A percentile compares a stretch with the other conserved stretches of the same genome.
Evolutionary conservation across 92 coral and sea anemone species (phyloP).

Genomic region (Porites rus): DNA sequence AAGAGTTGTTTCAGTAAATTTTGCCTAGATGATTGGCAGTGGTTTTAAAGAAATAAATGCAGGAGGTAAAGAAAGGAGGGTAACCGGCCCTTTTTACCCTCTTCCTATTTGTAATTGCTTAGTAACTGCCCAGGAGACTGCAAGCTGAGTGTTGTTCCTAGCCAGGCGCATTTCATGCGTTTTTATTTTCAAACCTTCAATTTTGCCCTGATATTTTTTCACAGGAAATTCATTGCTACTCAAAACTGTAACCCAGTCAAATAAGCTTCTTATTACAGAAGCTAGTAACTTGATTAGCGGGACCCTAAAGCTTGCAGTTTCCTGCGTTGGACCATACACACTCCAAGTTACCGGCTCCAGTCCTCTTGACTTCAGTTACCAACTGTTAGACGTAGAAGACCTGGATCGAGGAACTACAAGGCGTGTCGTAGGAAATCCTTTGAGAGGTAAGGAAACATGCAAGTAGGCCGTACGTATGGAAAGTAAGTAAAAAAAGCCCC

Average conservation of each 20-base stretch:
- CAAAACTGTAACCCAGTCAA: background rate
- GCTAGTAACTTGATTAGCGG: slow-evolving; percentile 25
- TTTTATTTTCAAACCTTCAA: too few species aligned
- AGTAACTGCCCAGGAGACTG: too few species aligned
- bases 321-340: slow-evolving; percentile 46
- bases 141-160: too few species aligned
- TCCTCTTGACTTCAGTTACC: slow-evolving; percentile 58
- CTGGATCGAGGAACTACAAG: slow-evolving; percentile 20
- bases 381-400: slow-evolving; percentile 48
- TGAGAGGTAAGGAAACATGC: slow-evolving; percentile 49
- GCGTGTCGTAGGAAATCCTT: slow-evolving; percentile 68
- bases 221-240: slow-evolving; percentile 3
- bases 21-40: too few species aligned
- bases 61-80: too few species aligned
- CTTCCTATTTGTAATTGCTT: too few species aligned
- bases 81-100: too few species aligned
- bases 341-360: slow-evolving; percentile 62
- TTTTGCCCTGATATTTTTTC: background rate
- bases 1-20: too few species aligned
- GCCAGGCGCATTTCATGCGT: too few species aligned
- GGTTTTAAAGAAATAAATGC: too few species aligned
- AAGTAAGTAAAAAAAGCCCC: too few species aligned
- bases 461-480: too few species aligned
- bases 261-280: slow-evolving; percentile 8
- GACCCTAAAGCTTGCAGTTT: slow-evolving; percentile 22